Evolutionary conservation across 2,888 invertebrate genomes (phyloP), one percentile per base, ranked within the genome.

Genomic region (Chironomus tentans): DNA sequence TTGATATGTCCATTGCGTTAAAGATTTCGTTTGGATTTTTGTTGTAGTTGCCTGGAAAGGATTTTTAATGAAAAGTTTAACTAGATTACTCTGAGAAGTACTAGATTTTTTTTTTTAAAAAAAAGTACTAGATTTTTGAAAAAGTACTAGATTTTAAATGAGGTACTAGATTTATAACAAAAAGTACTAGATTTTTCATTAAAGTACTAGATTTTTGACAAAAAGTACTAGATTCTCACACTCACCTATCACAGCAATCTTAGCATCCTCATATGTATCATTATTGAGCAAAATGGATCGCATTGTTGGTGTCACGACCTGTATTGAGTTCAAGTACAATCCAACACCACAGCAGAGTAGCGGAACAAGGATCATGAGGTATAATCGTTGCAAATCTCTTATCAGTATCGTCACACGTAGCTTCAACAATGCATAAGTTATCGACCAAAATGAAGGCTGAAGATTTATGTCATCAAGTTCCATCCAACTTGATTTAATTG

Each of bases 361-460:
- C 0, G 92, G 92, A 81, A 92, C 85, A 72, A 91, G 85, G 78
- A 92, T 88, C 86, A 91, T 90, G 79, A 92, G 90, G 79, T 91
- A 91, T 1, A 92, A 83, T 80, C 91, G 88, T 82, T 91, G 91
- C 0, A 90, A 86, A 80, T 90, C 91, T 38, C 91, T 84, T 78
- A 90, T 85, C 84, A 92, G 86, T 77, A 91, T 84, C 65, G 91
- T 84, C 0, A 88, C 85, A 76, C 92, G 83, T 78, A 92, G 84
- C 81, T 88, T 87, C 69, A 91, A 85, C 79, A 92, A 86, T 0
- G 92, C 91, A 77, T 87, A 86, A 77, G 91, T 85, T 0, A 88
- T 90, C 80, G 90, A 87, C 82, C 87, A 85, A 78, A 86, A 86
- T 46, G 87, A 88, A 1, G 90, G 90, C 78, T 85, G 85, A 6